A percentile compares a stretch with the other conserved stretches of the same genome.
Evolutionary conservation across 2,113 vertebrate species (phyloP).

Genomic region (Halichoeres trimaculatus): DNA sequence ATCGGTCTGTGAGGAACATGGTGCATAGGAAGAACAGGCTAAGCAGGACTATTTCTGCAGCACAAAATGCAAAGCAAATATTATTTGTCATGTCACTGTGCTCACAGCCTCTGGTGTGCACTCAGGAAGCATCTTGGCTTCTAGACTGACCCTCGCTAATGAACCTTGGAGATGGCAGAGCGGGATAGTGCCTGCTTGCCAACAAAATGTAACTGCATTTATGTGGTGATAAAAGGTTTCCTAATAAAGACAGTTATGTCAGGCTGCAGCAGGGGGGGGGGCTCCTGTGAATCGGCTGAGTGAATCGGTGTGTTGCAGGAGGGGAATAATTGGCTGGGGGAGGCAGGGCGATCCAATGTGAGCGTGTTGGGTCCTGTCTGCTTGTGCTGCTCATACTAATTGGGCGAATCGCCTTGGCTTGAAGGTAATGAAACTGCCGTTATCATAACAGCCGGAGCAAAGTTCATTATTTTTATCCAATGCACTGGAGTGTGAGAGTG

Average conservation of each 20-base stretch:
- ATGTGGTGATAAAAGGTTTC: conserved; percentile 49
- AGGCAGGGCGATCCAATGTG: conserved; percentile 58
- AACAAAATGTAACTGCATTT: conserved; percentile 53
- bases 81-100: background rate
- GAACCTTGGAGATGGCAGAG: conserved; percentile 27
- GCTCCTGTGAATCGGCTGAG: conserved; percentile 33
- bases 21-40: background rate
- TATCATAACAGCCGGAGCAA: conserved; percentile 64
- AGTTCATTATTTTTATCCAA: conserved; percentile 74
- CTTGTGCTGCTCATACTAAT: conserved; percentile 76
- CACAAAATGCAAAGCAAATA: background rate
- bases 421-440: conserved; percentile 70
- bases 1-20: background rate
- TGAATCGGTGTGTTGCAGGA: conserved; percentile 53
- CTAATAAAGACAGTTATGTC: conserved; percentile 54
- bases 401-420: conserved; percentile 68
- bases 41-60: background rate
- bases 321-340: conserved; percentile 73
- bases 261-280: conserved; percentile 20
- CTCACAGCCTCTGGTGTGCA: conserved; percentile 6
- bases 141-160: conserved; percentile 28
- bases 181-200: conserved; percentile 23
- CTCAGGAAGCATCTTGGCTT: background rate
- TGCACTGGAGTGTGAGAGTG: conserved; percentile 39
- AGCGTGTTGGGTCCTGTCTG: conserved; percentile 50